Percentiles rank a stretch among this genome's conserved stretches.
These are phyloP conservation scores for Cinara cedri DNA, from an alignment of 2,888 invertebrate species.

Conservation along the genomic window DNA sequence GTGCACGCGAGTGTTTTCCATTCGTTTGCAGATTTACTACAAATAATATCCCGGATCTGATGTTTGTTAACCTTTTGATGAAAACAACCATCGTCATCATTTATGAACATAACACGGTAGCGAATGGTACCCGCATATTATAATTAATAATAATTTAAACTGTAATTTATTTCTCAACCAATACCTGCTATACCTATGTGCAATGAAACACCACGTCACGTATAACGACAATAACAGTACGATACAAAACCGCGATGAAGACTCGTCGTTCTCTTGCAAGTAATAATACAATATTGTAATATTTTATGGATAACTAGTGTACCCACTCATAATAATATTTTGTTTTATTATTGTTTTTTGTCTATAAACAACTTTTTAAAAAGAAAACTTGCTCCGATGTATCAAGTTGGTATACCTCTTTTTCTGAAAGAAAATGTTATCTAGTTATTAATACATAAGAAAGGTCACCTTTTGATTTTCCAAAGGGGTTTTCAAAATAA, in stretches of 20 bases:
- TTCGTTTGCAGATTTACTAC: background rate
- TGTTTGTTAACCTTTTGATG: background rate
- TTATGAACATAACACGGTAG: background rate
- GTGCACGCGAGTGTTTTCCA: background rate
- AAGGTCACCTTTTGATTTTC: too few relatives aligned
- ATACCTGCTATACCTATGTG: background rate
- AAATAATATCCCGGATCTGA: background rate
- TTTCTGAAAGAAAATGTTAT: too few relatives aligned
- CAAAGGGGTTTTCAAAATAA: too few relatives aligned
- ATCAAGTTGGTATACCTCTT: too few relatives aligned
- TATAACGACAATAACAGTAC: background rate
- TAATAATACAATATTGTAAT: too few relatives aligned
- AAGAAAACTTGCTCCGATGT: too few relatives aligned
- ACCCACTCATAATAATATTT: too few relatives aligned
- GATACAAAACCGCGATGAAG: conserved; percentile 35
- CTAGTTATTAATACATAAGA: too few relatives aligned
- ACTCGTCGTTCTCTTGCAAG: conserved; percentile 43
- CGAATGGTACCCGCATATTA: background rate
- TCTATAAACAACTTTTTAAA: too few relatives aligned
- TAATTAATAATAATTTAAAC: background rate
- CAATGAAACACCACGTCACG: conserved; percentile 1
- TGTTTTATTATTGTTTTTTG: too few relatives aligned
- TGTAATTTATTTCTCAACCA: background rate
- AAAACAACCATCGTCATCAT: background rate
- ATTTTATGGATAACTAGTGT: too few relatives aligned